phyloP scores from a whole-genome alignment of 2,113 vertebrate species.

The Lipophrys pholis region DNA sequence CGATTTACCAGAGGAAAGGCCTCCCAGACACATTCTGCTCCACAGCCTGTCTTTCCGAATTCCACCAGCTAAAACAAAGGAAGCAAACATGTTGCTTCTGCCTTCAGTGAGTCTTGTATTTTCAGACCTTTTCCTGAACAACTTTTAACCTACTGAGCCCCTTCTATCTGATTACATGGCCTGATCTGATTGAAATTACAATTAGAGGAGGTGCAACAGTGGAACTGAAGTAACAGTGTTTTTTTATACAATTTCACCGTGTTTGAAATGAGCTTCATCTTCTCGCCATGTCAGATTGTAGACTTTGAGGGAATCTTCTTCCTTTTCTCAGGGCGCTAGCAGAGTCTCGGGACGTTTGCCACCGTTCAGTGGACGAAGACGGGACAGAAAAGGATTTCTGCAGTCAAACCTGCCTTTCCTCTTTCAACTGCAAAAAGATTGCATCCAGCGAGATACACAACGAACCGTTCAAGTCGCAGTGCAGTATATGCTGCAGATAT shows the following conservation, averaged over 20 bases:
- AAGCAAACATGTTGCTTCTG: conserved; percentile 92
- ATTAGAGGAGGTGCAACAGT: too few relatives aligned
- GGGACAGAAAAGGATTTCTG: conserved; percentile 90
- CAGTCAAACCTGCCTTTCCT: conserved; percentile 89
- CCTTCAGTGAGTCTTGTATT: conserved; percentile 86
- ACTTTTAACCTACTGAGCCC: not conserved
- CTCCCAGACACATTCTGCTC: conserved; percentile 93
- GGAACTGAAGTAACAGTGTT: too few relatives aligned
- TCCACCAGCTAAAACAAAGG: conserved; percentile 77
- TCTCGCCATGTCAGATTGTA: fast-evolving
- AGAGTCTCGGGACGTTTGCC: conserved; percentile 87
- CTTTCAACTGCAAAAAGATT: conserved; percentile 88
- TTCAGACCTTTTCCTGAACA: not conserved
- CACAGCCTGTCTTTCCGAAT: conserved; percentile 74
- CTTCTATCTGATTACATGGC: too few relatives aligned
- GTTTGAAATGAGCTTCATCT: not conserved
- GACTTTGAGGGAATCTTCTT: not conserved
- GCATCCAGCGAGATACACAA: conserved; percentile 67
- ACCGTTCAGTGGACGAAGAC: conserved; percentile 85
- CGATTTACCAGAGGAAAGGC: conserved; percentile 92
- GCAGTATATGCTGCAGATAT: conserved; percentile 92
- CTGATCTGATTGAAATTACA: too few relatives aligned
- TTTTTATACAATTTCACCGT: too few relatives aligned
- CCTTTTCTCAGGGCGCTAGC: conserved; percentile 83
- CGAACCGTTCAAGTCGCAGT: conserved; percentile 75